Base-by-base conservation (phyloP, 1,140 invertebrate species). In the Sesamia nonagrioides region DNA sequence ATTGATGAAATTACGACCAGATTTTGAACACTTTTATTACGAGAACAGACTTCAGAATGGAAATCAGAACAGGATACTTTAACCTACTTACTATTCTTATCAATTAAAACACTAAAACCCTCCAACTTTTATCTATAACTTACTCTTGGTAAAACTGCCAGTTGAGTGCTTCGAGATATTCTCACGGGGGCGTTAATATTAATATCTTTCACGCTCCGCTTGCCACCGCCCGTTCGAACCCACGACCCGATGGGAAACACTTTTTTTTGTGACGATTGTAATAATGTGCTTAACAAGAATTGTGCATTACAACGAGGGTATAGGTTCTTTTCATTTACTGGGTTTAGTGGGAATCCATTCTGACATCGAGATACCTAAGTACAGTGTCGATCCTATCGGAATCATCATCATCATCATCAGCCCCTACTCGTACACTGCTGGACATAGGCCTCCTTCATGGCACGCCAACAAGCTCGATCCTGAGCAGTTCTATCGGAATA, bases 141-240 rank as follows among this genome's bases (percentile, higher is more conserved):
- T 4, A 37, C 37, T 18, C 40, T 56, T 11, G 18, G 7, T 63
- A 11, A 66, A 56, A 58, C 18, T 37, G 18, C 3, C 52, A 56
- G 18, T 42, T 42, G 37, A 58, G 13, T 74, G 37, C 18, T 9
- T 61, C 18, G 6, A 18, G 35, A 42, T 18, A 21, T 69, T 69
- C 66, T 42, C 66, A 69, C 66, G 66, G 66, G 42, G 18, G 42
- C 42, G 18, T 69, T 69, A 69, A 69, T 69, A 69, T 69, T 69
- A 69, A 69, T 69, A 69, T 21, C 21, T 27, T 42, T 42, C 21
- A 48, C 66, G 66, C 42, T 69, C 42, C 66, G 66, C 66, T 48
- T 69, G 66, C 40, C 66, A 69, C 42, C 61, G 60, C 18, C n/a
- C 13, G 18, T 17, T 72, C 68, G 50, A 72, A 40, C 69, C 69